Percentiles rank a stretch among this genome's conserved stretches.
Evolutionary conservation across 2,113 vertebrate species (phyloP).

Genomic region (Camelus bactrianus): DNA sequence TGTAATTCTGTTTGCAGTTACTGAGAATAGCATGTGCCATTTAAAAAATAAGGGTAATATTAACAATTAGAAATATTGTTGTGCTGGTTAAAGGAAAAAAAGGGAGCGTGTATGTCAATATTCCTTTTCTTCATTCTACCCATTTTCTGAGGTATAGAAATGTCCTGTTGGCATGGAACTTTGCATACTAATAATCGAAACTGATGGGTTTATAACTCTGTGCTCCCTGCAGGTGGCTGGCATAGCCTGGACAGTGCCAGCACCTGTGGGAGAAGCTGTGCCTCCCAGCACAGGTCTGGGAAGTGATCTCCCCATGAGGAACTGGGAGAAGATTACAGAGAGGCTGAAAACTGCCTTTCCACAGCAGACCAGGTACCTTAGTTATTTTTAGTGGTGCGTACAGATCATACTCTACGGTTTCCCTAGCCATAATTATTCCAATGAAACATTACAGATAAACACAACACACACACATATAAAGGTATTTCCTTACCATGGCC

Average conservation of each 20-base stretch:
- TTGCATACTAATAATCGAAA: neutral
- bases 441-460: conserved; percentile 37
- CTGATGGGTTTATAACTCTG: neutral
- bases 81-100: neutral
- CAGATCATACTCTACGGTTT: neutral
- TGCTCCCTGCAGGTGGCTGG: conserved; percentile 76
- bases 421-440: neutral
- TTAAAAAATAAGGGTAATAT: conserved; percentile 38
- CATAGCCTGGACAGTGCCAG: conserved; percentile 74
- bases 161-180: neutral
- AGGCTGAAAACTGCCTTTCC: conserved; percentile 80
- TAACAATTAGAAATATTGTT: conserved; percentile 55
- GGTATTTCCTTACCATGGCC: neutral
- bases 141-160: conserved; percentile 18
- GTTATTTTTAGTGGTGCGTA: conserved; percentile 22
- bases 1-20: conserved; percentile 44
- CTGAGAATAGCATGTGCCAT: neutral
- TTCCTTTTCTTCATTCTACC: neutral
- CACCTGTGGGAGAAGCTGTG: conserved; percentile 32
- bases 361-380: conserved; percentile 79
- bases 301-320: conserved; percentile 64
- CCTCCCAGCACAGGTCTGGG: conserved; percentile 35
- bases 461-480: neutral
- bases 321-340: conserved; percentile 80
- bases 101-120: neutral